phyloP scores from a whole-genome alignment of 2,113 vertebrate genomes.

The Notothenia coriiceps region DNA sequence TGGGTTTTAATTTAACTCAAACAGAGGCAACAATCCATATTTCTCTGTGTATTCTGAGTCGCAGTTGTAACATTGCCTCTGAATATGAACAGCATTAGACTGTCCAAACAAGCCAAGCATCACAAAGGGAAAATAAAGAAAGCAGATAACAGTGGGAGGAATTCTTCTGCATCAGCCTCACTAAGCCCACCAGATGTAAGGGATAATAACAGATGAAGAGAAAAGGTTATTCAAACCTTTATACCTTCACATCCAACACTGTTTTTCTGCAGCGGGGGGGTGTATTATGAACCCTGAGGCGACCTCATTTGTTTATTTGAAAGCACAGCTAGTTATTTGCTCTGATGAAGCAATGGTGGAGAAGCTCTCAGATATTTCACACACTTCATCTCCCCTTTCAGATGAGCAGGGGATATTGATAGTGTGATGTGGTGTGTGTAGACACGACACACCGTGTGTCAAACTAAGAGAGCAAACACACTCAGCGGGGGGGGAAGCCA shows the following conservation, averaged over 20 bases:
- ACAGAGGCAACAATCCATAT: constrained; percentile 16
- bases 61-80: background rate
- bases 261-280: constrained; percentile 7
- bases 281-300: constrained; percentile 12
- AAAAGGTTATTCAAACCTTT: constrained; percentile 33
- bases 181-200: constrained; percentile 2
- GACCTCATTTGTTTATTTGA: constrained; percentile 45
- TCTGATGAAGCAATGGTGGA: constrained; percentile 37
- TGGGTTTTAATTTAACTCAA: constrained; percentile 48
- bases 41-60: constrained; percentile 15
- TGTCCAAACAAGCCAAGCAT: background rate
- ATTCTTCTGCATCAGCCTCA: constrained; percentile 23
- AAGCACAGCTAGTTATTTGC: constrained; percentile 53
- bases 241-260: background rate
- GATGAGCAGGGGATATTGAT: constrained; percentile 42
- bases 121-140: background rate
- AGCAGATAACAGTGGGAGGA: background rate
- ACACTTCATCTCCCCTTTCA: constrained; percentile 20
- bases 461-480: constrained; percentile 44
- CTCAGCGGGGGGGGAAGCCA: constrained; percentile 6
- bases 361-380: background rate
- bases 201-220: constrained; percentile 19
- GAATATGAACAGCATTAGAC: constrained; percentile 16
- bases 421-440: constrained; percentile 22
- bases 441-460: constrained; percentile 28